Evolutionary conservation across 64 coral and sea anemone species (phyloP), one percentile per base, ranked within the genome.

Genomic region (Porites australiensis): DNA sequence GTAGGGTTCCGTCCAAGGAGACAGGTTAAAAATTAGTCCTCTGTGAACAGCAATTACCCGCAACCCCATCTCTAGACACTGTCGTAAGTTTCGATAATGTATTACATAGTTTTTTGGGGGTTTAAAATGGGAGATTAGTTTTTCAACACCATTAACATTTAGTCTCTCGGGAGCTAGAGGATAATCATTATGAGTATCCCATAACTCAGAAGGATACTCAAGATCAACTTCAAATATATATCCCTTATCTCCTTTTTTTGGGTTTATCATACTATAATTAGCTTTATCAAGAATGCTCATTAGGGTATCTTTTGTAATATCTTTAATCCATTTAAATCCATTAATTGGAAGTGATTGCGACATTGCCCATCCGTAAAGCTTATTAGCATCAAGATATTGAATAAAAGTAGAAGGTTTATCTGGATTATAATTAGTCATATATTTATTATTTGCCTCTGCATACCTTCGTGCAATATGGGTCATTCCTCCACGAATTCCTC

Each of bases 151-250:
- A 19, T 44, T 76, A 5, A 82, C n/a, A 6, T 82, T 58, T 3
- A 82, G 4, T 55, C 51, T 82, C 16, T 82, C 79, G 6, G 79
- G 79, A 2, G 48, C 5, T 6, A 53, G 58, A 3, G 79, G 51
- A 54, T 53, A 82, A 62, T 82, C 79, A 47, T 82, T 62, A 21
- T 53, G 48, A 9, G 2, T n/a, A 6, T 82, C 52, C 6, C 58
- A 51, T 4, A 82, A 21, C 18, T 82, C 13, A 9, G 2, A 2
- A 5, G 79, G 79, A 47, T 53, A 53, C 9, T 55, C 79, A 3
- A 82, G 3, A 44, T 82, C 79, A 2, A 82, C 79, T 62, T 82
- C 79, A 6, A 82, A n/a, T 14, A 82, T 21, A 62, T n/a, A n/a
- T n/a, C n/a, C n/a, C n/a, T n/a, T n/a, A n/a, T 82, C 58, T 5